Percentiles rank a stretch among this genome's conserved stretches.
Evolutionary conservation across 2,888 invertebrate species (phyloP).

Genomic region (Lasiommata megera): DNA sequence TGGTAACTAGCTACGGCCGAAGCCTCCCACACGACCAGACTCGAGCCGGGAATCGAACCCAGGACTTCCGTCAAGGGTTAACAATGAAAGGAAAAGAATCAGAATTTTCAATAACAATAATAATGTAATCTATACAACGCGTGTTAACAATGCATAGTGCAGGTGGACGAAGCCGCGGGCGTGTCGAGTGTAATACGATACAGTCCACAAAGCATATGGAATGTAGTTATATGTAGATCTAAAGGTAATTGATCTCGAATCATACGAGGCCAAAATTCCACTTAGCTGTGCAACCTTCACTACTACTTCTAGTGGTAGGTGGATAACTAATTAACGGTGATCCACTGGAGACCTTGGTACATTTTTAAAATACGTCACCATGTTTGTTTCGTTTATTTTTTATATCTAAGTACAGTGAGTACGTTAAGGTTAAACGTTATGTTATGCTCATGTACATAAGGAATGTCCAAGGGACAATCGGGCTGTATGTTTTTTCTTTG

Average conservation of each 20-base stretch:
- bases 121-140: no score
- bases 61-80: no score
- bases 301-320: neutral
- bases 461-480: neutral
- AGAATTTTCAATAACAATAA: no score
- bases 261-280: slow-evolving; percentile 24
- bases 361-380: neutral
- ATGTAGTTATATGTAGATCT: neutral
- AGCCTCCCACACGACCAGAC: no score
- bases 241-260: slow-evolving; percentile 8
- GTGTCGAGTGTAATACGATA: no score
- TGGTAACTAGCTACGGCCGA: no score
- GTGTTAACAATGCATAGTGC: no score
- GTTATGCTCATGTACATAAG: neutral
- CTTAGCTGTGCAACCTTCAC: neutral
- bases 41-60: no score
- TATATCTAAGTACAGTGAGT: neutral
- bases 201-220: no score
- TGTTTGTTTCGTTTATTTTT: neutral
- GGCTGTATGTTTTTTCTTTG: no score
- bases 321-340: neutral
- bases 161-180: no score
- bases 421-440: neutral
- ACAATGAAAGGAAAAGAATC: no score
- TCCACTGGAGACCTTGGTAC: slow-evolving; percentile 2